These are phyloP conservation scores for Omphaloscelis lunosa DNA, from an alignment of 2,888 invertebrate species.

Conservation along the genomic window DNA sequence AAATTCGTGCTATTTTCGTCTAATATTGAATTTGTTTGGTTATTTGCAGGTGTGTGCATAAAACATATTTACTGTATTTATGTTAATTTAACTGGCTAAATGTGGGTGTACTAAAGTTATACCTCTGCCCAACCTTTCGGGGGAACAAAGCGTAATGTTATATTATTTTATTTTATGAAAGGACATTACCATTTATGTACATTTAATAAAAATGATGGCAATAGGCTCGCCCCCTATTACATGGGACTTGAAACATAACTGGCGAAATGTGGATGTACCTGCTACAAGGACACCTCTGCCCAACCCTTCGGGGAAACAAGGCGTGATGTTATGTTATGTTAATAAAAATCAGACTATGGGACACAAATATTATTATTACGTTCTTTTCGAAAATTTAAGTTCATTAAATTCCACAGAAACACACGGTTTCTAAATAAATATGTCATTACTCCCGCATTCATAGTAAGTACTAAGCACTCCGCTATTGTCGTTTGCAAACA, in stretches of 20 bases:
- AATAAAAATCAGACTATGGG: neutral
- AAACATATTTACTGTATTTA: neutral
- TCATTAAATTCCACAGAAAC: neutral
- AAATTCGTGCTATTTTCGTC: slow-evolving; percentile 28
- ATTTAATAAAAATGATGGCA: too few species aligned
- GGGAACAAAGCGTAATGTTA: too few species aligned
- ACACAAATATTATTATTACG: neutral
- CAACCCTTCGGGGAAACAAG: too few species aligned
- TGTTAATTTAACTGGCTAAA: neutral
- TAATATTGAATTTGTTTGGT: slow-evolving; percentile 21
- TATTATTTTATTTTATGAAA: too few species aligned
- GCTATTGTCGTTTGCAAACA: neutral
- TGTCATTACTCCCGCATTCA: neutral
- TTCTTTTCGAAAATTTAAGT: neutral
- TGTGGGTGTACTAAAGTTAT: too few species aligned
- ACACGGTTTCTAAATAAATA: neutral
- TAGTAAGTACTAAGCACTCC: neutral
- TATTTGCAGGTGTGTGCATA: neutral
- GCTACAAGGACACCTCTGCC: too few species aligned
- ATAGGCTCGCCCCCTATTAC: too few species aligned
- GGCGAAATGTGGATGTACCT: too few species aligned
- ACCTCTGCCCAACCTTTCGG: too few species aligned
- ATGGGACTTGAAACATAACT: too few species aligned
- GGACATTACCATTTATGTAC: neutral
- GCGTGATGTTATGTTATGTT: too few species aligned